Percentiles rank a stretch among this genome's conserved stretches.
These are phyloP conservation scores for Dryocosmus kuriphilus DNA, from an alignment of 2,888 invertebrate species.

Conservation along the genomic window DNA sequence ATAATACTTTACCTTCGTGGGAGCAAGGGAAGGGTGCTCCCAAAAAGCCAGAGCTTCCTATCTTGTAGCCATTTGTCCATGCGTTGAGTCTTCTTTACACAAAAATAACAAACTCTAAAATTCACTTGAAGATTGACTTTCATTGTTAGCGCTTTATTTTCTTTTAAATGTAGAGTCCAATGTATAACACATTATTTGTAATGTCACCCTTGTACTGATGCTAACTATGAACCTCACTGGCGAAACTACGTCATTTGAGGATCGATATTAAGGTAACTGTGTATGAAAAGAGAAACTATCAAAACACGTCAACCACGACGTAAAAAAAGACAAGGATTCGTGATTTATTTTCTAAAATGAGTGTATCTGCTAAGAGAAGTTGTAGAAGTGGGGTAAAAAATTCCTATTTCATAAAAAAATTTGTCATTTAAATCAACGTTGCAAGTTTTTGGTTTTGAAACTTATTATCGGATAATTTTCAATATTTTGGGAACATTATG, in stretches of 20 bases:
- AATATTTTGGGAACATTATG: too few relatives aligned
- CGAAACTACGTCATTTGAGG: conserved; percentile 48
- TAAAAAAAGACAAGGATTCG: conserved; percentile 3
- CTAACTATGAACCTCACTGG: conserved; percentile 26
- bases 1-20: conserved; percentile 85
- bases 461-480: too few relatives aligned
- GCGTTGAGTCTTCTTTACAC: conserved; percentile 68
- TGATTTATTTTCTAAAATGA: conserved; percentile 6
- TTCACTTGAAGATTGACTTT: not conserved
- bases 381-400: not conserved
- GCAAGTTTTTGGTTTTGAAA: too few relatives aligned
- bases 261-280: conserved; percentile 50
- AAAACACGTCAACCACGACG: conserved; percentile 24
- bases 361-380: not conserved
- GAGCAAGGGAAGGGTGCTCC: conserved; percentile 91
- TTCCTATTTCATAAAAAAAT: not conserved
- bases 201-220: not conserved
- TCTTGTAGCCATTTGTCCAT: conserved; percentile 97
- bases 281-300: conserved; percentile 18
- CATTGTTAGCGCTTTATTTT: conserved; percentile 11
- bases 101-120: not conserved
- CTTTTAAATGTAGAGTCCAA: not conserved
- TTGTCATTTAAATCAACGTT: too few relatives aligned
- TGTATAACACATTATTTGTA: conserved; percentile 7
- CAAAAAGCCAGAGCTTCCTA: conserved; percentile 93